A percentile compares a stretch with the other conserved stretches of the same genome.
Evolutionary conservation across 2,888 invertebrate species (phyloP).

Genomic region (Drosophila monieri): DNA sequence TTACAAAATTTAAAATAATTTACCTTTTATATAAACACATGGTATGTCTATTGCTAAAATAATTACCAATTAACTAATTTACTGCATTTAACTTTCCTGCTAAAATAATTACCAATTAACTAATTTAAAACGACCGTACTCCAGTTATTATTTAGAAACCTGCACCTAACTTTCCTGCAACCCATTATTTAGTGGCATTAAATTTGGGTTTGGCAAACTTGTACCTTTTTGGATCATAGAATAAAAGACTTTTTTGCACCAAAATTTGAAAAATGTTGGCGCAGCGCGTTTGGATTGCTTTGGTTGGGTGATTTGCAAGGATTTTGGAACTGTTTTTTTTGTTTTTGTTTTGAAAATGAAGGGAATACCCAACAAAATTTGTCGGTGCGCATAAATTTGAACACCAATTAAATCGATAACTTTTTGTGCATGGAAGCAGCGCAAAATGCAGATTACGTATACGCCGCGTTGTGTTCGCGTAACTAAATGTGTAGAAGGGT

Average conservation of each 20-base stretch:
- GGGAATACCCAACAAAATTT: constrained; percentile 16
- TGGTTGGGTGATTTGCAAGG: constrained; percentile 26
- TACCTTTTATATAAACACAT: background rate
- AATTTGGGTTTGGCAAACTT: background rate
- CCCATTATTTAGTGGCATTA: constrained; percentile 3
- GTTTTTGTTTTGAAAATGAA: background rate
- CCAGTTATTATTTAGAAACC: background rate
- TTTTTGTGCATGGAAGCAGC: constrained; percentile 40
- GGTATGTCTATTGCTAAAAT: no score
- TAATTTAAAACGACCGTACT: background rate
- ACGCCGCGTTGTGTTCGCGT: constrained; percentile 26
- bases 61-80: no score
- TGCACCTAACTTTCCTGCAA: background rate
- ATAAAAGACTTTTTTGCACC: constrained; percentile 3
- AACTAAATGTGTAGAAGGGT: constrained; percentile 16
- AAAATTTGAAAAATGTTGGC: constrained; percentile 48
- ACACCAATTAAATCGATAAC: constrained; percentile 53
- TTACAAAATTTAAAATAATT: background rate
- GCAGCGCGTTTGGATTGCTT: constrained; percentile 29
- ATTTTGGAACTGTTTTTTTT: constrained; percentile 23
- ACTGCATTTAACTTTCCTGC: no score
- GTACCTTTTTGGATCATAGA: background rate
- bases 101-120: background rate
- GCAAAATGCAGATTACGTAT: constrained; percentile 48
- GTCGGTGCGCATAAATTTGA: constrained; percentile 42